These are phyloP conservation scores for Epicampocera succincta DNA, from an alignment of 2,888 invertebrate species.

Conservation along the genomic window DNA sequence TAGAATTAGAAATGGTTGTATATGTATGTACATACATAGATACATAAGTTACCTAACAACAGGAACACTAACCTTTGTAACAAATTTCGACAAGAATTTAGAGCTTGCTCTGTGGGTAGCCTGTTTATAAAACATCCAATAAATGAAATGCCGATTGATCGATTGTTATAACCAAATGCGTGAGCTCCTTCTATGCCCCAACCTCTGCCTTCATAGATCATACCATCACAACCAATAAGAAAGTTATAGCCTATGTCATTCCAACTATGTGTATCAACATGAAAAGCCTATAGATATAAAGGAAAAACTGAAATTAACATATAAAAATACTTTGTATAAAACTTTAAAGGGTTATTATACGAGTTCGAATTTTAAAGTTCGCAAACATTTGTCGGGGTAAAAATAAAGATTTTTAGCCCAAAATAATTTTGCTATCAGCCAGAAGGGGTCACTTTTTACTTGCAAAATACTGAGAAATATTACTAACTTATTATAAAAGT, in stretches of 20 bases:
- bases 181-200: slow-evolving; percentile 84
- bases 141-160: slow-evolving; percentile 83
- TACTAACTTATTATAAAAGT: no score
- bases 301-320: not conserved
- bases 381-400: no score
- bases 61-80: slow-evolving; percentile 74
- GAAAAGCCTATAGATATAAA: slow-evolving; percentile 78
- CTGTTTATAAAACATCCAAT: slow-evolving; percentile 83
- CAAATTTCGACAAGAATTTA: slow-evolving; percentile 82
- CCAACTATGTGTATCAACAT: slow-evolving; percentile 83
- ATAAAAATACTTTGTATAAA: no score
- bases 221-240: slow-evolving; percentile 84
- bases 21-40: no score
- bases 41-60: no score
- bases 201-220: slow-evolving; percentile 84
- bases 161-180: slow-evolving; percentile 83
- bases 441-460: no score
- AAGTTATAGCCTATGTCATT: slow-evolving; percentile 84
- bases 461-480: no score
- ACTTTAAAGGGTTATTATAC: no score
- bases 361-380: no score
- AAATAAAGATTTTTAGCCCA: no score
- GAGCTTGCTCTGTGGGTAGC: slow-evolving; percentile 80
- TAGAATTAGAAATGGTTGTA: not conserved
- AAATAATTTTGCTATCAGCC: no score